Conservation (phyloP, 2,113 vertebrate species). For the Catagonus wagneri region DNA sequence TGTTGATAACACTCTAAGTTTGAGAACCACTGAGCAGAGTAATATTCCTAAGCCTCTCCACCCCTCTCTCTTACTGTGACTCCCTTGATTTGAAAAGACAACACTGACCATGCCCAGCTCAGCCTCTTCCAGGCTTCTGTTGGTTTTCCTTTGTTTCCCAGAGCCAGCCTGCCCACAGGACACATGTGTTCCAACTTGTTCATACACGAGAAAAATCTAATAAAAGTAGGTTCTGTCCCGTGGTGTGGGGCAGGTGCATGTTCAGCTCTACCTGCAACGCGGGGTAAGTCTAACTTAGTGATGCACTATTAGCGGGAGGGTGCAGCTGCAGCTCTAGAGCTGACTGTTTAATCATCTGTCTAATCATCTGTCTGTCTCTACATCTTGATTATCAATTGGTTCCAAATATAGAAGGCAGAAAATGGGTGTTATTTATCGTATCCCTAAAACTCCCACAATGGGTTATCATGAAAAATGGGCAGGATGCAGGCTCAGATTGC, state of each 20-base stretch:
- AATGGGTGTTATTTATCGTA: background rate
- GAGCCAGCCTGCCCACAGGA: background rate
- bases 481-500: background rate
- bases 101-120: background rate
- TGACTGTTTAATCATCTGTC: background rate
- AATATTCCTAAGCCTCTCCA: background rate
- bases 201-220: background rate
- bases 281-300: background rate
- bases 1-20: background rate
- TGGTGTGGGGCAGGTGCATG: fast-evolving
- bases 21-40: background rate
- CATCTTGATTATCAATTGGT: background rate
- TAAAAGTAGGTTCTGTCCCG: background rate
- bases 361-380: background rate
- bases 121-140: background rate
- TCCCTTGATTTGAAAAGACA: background rate
- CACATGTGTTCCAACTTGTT: background rate
- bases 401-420: background rate
- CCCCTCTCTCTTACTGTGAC: background rate
- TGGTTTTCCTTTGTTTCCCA: background rate
- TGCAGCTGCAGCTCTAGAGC: background rate
- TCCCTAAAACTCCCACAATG: background rate
- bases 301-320: background rate
- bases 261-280: background rate
- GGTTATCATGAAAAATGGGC: background rate